Base-by-base conservation (phyloP, 1,140 invertebrate genomes). In the Ceratitis capitata region DNA sequence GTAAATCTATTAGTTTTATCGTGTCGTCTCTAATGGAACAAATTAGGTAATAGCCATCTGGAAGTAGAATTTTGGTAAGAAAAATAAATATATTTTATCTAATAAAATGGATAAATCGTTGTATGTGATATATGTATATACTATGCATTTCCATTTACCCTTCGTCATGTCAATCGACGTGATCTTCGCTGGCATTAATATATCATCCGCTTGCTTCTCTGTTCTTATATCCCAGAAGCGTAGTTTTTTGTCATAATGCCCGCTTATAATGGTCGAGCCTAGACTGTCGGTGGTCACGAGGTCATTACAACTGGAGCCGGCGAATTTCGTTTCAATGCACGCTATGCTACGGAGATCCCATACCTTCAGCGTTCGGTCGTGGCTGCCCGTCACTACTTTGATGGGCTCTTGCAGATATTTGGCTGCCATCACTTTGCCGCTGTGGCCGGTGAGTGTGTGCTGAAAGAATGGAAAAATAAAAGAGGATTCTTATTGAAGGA, bases 361-460 rank as follows among this genome's bases (percentile, higher is more conserved):
- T 88, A 99, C 96, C 94, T 99, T 99, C 35, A 99, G 92, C 45
- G 98, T 99, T 87, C 98, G 94, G 93, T 99, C 98, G 92, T 99
- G 96, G 92, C 97, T 98, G 83, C 97, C 98, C 23, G 97, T 98
- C 86, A 98, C 98, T 78, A 98, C 97, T 94, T 97, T 98, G 78
- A 95, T 95, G 32, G 95, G 95, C 88, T 98, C 97, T 82, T 96
- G 96, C 87, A 98, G 94, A 93, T 98, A 98, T 93, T 98, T 98
- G 12, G 97, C 97, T 26, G 97, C 96, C 95, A 98, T 95, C 84
- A 99, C 98, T 94, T 99, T 99, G 47, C 96, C 97, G 89, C 96
- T 97, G 93, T 99, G 98, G 74, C 98, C 98, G 84, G 98, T 99
- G 87, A 99, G 92, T 45, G 98, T 99, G 92, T 98, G 97, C 97